Evolutionary conservation across 2,797 vertebrate genomes (phyloP).

Genomic region (Mastacembelus armatus): DNA sequence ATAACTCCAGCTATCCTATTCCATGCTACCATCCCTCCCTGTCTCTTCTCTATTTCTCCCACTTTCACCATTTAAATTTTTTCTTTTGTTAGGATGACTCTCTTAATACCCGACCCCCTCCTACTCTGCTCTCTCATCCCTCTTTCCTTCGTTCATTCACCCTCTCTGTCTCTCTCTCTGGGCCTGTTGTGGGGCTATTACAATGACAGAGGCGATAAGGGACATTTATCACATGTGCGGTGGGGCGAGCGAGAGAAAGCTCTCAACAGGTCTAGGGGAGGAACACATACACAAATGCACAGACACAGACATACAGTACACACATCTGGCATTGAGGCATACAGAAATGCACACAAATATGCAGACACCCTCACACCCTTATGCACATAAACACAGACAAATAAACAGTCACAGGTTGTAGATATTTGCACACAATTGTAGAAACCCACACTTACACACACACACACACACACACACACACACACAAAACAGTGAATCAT

Average conservation of each 20-base stretch:
- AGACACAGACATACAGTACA: conserved; percentile 26
- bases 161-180: conserved; percentile 53
- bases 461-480: conserved; percentile 28
- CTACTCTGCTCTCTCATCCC: conserved; percentile 32
- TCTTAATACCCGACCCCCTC: conserved; percentile 41
- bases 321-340: conserved; percentile 5
- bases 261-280: conserved; percentile 84
- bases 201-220: conserved; percentile 90
- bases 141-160: conserved; percentile 36
- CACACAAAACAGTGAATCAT: conserved; percentile 68
- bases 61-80: conserved; percentile 41
- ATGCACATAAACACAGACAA: conserved; percentile 38
- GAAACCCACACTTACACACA: conserved; percentile 23
- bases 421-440: conserved; percentile 36
- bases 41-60: conserved; percentile 45
- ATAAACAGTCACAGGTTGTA: conserved; percentile 52
- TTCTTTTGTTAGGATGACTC: conserved; percentile 42
- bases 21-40: conserved; percentile 54
- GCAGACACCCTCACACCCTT: conserved; percentile 19
- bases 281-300: conserved; percentile 36
- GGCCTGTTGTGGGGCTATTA: conserved; percentile 88
- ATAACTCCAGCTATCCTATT: conserved; percentile 84
- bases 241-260: conserved; percentile 78
- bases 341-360: conserved; percentile 29
- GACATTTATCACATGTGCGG: conserved; percentile 89